phyloP scores from a whole-genome alignment of 2,113 vertebrate species.

The Rhinoderma darwinii region DNA sequence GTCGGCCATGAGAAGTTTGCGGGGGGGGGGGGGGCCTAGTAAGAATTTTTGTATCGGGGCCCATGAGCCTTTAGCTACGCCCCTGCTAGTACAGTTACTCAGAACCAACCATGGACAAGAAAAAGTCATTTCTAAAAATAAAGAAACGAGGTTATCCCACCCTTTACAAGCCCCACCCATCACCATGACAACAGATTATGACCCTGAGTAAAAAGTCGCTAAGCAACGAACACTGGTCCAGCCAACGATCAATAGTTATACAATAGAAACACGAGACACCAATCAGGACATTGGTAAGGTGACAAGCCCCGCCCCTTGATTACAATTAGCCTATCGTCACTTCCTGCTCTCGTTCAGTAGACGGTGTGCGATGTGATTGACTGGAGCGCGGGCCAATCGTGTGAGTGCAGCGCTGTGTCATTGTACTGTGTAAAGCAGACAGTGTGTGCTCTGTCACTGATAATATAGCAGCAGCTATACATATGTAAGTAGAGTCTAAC shows the following conservation, averaged over 20 bases:
- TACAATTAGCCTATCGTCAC: slow-evolving; percentile 9
- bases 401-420: not conserved
- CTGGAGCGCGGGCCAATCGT: not conserved
- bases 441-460: not conserved
- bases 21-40: too few relatives aligned
- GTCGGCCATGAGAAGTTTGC: too few relatives aligned
- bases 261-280: not conserved
- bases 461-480: not conserved
- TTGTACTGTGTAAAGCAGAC: not conserved
- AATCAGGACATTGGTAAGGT: not conserved
- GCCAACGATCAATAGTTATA: not conserved
- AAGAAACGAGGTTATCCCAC: not conserved
- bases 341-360: slow-evolving; percentile 14
- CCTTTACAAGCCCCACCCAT: not conserved
- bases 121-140: not conserved
- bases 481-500: not conserved
- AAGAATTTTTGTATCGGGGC: too few relatives aligned
- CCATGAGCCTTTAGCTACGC: too few relatives aligned
- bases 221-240: not conserved
- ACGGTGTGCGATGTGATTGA: not conserved
- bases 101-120: too few relatives aligned
- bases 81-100: too few relatives aligned
- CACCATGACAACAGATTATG: slow-evolving; percentile 32
- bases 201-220: slow-evolving; percentile 21
- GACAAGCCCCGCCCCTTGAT: not conserved